These are phyloP conservation scores for Prunella strophiata DNA, from an alignment of 2,797 vertebrate species.

Conservation along the genomic window DNA sequence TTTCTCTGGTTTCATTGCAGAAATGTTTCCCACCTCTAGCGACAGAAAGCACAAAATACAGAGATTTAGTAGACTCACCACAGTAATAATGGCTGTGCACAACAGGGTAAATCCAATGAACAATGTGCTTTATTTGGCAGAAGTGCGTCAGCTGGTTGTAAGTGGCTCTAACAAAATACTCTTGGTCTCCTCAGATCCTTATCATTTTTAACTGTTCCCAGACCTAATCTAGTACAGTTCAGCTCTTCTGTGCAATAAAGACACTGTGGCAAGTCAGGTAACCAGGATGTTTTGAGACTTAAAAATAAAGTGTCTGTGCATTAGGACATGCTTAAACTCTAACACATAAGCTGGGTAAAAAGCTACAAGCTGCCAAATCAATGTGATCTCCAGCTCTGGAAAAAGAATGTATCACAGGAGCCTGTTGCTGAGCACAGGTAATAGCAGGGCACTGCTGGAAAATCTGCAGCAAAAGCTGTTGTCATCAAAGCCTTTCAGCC, in stretches of 20 bases:
- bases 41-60: conserved; percentile 41
- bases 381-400: neutral
- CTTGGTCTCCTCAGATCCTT: neutral
- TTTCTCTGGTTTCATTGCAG: conserved; percentile 64
- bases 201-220: conserved; percentile 29
- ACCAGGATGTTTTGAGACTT: neutral
- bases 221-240: conserved; percentile 10
- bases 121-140: conserved; percentile 50
- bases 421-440: neutral
- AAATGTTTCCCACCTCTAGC: conserved; percentile 65
- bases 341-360: neutral
- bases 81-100: conserved; percentile 57
- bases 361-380: neutral
- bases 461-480: neutral
- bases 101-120: conserved; percentile 59
- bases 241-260: conserved; percentile 19
- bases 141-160: conserved; percentile 51
- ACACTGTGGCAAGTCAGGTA: neutral
- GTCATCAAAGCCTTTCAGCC: neutral
- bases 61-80: conserved; percentile 65
- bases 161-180: conserved; percentile 25
- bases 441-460: neutral
- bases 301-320: neutral
- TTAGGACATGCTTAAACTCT: neutral
- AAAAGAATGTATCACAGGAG: neutral